Base-by-base conservation (phyloP, 2,888 invertebrate species). In the Amphipoea lucens region DNA sequence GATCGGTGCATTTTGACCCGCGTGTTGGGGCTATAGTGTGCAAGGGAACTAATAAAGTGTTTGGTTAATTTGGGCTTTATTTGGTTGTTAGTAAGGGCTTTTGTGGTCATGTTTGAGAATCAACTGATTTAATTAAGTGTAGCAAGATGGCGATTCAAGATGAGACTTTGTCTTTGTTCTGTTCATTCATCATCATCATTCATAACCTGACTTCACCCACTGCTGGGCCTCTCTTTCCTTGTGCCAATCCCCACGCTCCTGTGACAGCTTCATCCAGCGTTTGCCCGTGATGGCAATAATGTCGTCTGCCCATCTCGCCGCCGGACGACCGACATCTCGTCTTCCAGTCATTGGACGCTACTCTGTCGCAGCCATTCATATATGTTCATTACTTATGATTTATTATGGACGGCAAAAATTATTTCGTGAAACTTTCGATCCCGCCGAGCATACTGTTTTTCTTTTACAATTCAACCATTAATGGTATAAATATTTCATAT, bases 1-100 rank as follows among this genome's bases (percentile, higher is more conserved):
- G 78, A 40, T 40, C 42, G 72, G 42, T 88, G 88, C 88, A 87
- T 84, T 88, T 87, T 79, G 78, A 78, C 80, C 76, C 77, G 36
- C 51, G 45, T 62, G 65, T 62, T 20, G 62, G 62, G 67, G 71
- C 66, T 73, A 51, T 62, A 23, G 54, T 42, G 20, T 40, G 23
- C 60, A 76, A 29, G 82, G 29, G 40, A 63, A 69, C 84, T 76
- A 68, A 82, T 74, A 71, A 54, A 79, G 65, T 84, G 74, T 68
- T 66, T 73, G 75, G 68, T 76, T 68, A 84, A 82, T 78, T 82
- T 42, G 72, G 51, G 40, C 66, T 72, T 72, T 82, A 74, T 74
- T 78, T 75, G 48, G 40, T 65, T 48, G 45, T 57, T 51, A n/a
- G 29, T 63, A n/a, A 20, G 45, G 67, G 54, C n/a, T 67, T 66